phyloP scores from a whole-genome alignment of 2,113 vertebrate genomes.

The Neopipo cinnamomea region DNA sequence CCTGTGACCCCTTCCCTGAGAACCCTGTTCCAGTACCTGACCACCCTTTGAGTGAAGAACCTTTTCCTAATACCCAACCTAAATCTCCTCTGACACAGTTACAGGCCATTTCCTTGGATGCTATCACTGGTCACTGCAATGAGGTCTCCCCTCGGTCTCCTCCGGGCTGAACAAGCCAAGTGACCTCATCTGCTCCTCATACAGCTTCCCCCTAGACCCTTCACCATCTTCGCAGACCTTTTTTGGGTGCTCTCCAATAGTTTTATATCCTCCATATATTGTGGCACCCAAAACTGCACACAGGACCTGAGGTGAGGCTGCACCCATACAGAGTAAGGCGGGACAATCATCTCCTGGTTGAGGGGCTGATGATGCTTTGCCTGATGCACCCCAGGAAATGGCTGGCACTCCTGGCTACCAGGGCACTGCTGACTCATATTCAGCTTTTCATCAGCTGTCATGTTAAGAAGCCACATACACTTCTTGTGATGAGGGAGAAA shows the following conservation, averaged over 20 bases:
- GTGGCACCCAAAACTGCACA: background rate
- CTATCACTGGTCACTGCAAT: background rate
- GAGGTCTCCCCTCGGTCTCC: background rate
- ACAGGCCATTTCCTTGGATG: background rate
- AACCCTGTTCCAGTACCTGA: background rate
- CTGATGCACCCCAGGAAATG: accelerated
- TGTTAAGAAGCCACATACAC: background rate
- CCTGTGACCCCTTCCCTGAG: background rate
- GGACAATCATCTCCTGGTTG: background rate
- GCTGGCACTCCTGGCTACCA: background rate
- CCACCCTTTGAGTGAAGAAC: background rate
- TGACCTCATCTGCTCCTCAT: background rate
- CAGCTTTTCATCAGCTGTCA: accelerated
- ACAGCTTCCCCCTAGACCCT: background rate
- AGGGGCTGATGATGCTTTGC: accelerated
- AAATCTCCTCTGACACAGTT: background rate
- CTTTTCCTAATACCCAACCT: background rate
- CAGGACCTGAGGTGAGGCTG: accelerated
- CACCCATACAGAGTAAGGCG: accelerated
- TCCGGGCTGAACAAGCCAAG: no score
- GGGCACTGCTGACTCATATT: background rate
- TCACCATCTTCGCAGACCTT: background rate
- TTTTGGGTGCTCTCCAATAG: no score
- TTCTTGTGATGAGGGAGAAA: background rate
- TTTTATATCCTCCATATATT: background rate